Base-by-base conservation (phyloP, 1,140 invertebrate genomes). In the Bombus turneri region DNA sequence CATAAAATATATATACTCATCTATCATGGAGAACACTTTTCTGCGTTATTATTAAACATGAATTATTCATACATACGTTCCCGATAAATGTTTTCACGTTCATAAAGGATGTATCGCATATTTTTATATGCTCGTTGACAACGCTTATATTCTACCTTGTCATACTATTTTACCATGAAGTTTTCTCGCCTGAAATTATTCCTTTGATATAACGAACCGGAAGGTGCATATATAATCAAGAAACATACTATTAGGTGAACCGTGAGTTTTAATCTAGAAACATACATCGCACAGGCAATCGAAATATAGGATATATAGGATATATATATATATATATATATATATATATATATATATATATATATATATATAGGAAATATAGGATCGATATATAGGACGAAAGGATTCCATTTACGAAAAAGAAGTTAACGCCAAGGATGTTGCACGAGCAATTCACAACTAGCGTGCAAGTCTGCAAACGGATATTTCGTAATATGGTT, bases 61-160 rank as follows among this genome's bases (percentile, higher is more conserved):
- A 83, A 83, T 83, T 83, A 83, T 83, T 75, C 81, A 83, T 83
- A 75, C n/a, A 53, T 75, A 47, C n/a, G n/a, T 34, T 39, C n/a
- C 10, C 18, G 41, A 83, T 53, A 68, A 47, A 59, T 53, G 34
- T 76, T 83, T 57, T 66, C 59, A 34, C 39, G 4, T 43, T n/a
- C 39, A n/a, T 73, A 59, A 13, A 47, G 53, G 71, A 72, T 73
- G 37, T 6, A 53, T 69, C 43, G 22, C 10, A 25, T 2, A 81
- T 66, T 82, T 82, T 83, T 76, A 68, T 15, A 47, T 5, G 5
- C 34, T 8, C 41, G 59, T 76, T 68, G 31, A 68, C 41, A 76
- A 28, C 59, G 59, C 69, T 76, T n/a, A 12, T 53, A 57, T 76
- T n/a, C 39, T 39, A 53, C 25, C 41, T 41, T 28, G 43, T 25